phyloP scores from a whole-genome alignment of 2,888 invertebrate genomes.

The Tipula helvola region DNA sequence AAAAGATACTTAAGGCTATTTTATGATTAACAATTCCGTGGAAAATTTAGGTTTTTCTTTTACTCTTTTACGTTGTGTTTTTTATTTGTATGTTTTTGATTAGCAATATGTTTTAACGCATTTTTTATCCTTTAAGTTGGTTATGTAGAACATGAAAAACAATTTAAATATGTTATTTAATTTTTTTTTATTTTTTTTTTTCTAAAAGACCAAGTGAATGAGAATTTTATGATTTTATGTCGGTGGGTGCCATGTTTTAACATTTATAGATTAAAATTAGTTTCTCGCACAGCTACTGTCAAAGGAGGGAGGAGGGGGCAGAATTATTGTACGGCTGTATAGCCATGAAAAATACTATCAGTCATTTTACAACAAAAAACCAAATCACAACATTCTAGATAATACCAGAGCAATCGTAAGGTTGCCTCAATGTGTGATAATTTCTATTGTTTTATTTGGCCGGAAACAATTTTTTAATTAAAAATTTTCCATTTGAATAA shows the following conservation, averaged over 20 bases:
- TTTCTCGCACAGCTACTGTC: not conserved
- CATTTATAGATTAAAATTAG: not conserved
- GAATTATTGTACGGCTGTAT: no score
- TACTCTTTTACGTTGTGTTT: not conserved
- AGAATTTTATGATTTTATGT: not conserved
- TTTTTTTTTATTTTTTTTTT: not conserved
- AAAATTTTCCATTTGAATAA: not conserved
- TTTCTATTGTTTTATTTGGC: not conserved
- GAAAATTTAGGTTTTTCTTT: not conserved
- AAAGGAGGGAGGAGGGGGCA: not conserved
- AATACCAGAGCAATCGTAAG: no score
- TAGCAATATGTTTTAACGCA: slow-evolving; percentile 4
- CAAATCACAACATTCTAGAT: no score
- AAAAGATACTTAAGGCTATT: not conserved
- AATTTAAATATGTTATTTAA: not conserved
- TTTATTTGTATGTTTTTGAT: not conserved
- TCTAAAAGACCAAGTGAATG: not conserved
- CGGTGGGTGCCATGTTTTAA: not conserved
- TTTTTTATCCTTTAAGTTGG: not conserved
- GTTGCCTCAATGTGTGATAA: not conserved
- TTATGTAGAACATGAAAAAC: not conserved
- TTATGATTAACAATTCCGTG: slow-evolving; percentile 4
- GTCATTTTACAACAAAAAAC: no score
- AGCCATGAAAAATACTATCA: no score
- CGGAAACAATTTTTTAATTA: not conserved